A percentile compares a stretch with the other conserved stretches of the same genome.
Conservation (phyloP, 2,888 invertebrate genomes). For the Leptinotarsa peninsularis region DNA sequence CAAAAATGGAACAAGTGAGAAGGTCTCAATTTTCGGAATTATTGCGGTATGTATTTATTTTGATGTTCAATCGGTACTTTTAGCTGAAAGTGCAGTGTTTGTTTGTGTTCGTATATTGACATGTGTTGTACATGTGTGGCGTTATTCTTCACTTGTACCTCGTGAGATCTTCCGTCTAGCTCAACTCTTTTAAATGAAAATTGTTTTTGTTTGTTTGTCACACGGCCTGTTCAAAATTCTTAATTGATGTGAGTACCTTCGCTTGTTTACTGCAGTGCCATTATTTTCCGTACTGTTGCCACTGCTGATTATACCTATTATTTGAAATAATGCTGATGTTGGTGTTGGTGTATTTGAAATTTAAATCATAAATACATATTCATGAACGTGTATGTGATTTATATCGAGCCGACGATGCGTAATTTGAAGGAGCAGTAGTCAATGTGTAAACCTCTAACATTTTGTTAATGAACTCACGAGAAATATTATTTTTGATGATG, state of each 20-base stretch:
- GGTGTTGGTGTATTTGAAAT: conserved; percentile 30
- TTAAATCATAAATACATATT: conserved; percentile 24
- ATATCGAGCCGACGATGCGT: not conserved
- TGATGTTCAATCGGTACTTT: conserved; percentile 16
- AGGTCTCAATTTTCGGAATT: conserved; percentile 59
- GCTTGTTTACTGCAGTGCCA: not conserved
- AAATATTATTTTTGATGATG: too few species aligned
- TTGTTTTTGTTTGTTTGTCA: conserved; percentile 41
- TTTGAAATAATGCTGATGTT: conserved; percentile 15
- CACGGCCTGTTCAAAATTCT: conserved; percentile 33
- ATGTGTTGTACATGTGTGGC: conserved; percentile 51
- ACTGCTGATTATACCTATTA: not conserved
- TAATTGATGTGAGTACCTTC: conserved; percentile 39
- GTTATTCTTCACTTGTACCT: conserved; percentile 32
- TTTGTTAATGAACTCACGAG: too few species aligned
- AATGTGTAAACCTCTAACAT: too few species aligned
- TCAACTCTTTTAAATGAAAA: conserved; percentile 30
- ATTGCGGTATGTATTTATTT: conserved; percentile 54
- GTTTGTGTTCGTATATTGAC: conserved; percentile 35
- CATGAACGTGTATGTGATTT: conserved; percentile 25
- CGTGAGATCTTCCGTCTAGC: conserved; percentile 24
- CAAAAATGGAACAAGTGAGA: conserved; percentile 50
- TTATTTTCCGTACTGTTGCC: not conserved
- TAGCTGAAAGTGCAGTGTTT: conserved; percentile 36
- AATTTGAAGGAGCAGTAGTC: not conserved